Evolutionary conservation across 2,797 vertebrate genomes (phyloP).

Genomic region (Periparus ater): DNA sequence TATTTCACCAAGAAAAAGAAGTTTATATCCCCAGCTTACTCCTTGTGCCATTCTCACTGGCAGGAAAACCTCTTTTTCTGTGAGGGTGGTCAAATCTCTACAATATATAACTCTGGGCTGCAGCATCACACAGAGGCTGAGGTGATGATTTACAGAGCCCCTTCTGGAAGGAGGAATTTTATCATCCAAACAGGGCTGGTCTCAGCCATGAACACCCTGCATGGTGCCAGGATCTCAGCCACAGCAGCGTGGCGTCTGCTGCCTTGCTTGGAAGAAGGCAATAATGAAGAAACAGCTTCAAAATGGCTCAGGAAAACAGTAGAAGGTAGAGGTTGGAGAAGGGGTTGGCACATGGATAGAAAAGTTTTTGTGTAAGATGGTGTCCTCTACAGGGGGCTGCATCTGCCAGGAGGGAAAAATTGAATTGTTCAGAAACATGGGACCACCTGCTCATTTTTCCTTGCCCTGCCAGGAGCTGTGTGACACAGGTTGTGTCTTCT

Average conservation of each 20-base stretch:
- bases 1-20: not conserved
- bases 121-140: not conserved
- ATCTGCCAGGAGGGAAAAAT: not conserved
- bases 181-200: rapidly evolving
- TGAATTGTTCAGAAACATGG: not conserved
- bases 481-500: not conserved
- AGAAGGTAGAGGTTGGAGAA: not conserved
- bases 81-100: not conserved
- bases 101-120: not conserved
- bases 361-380: not conserved
- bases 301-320: not conserved
- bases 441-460: not conserved
- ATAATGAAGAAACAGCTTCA: not conserved
- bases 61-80: not conserved
- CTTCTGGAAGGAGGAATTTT: not conserved
- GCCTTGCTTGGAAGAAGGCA: not conserved
- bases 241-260: not conserved
- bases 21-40: not conserved
- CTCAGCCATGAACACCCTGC: not conserved
- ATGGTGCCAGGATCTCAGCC: not conserved
- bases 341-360: not conserved
- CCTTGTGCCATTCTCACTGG: not conserved
- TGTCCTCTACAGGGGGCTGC: not conserved
- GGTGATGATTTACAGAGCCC: not conserved
- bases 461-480: not conserved